Base-by-base conservation (phyloP, 2,797 vertebrate genomes). In the Acrossocheilus fasciatus region DNA sequence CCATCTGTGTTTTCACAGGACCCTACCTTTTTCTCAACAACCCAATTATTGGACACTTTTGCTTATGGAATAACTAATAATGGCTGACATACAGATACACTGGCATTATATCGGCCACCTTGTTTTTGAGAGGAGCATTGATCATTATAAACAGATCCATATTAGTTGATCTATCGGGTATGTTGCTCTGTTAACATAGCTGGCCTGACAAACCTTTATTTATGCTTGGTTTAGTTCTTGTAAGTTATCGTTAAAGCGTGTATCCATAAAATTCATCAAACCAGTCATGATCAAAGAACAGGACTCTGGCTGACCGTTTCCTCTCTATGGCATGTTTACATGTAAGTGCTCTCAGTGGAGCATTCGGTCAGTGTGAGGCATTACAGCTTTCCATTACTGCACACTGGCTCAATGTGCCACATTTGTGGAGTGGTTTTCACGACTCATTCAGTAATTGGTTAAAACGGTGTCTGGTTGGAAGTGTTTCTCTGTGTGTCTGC, bases 301-400 rank as follows among this genome's bases (percentile, higher is more conserved):
- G 54, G 26, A 39, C 14, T 47, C 57, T 64, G 43, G 20, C 57
- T 66, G 83, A 66, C 59, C 10, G 34, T 68, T 69, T 39, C 52
- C 47, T 64, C n/a, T 68, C 45, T 77, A n/a, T 84, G 74, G 62
- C 74, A 41, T 84, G 47, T 84, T 66, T 77, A 73, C 57, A 47
- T 62, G 70, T 54, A 75, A 75, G 43, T 83, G 82, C 70, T 83
- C 70, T 75, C 82, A 50, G 70, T 47, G 70, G 82, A 84, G 74
- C 50, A 23, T 68, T 81, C 45, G 43, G 59, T 68, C 62, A 41
- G 34, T 54, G 62, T 69, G 73, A 84, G 59, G 74, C 75, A 39
- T 84, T 84, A 23, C 9, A 50, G n/a, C 45, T 84, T 84, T 84
- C 83, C 73, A 77, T 77, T 84, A 77, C 62, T 34, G 26, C 78